Conservation (phyloP, 2,888 invertebrate genomes). For the Siphlonurus alternatus region DNA sequence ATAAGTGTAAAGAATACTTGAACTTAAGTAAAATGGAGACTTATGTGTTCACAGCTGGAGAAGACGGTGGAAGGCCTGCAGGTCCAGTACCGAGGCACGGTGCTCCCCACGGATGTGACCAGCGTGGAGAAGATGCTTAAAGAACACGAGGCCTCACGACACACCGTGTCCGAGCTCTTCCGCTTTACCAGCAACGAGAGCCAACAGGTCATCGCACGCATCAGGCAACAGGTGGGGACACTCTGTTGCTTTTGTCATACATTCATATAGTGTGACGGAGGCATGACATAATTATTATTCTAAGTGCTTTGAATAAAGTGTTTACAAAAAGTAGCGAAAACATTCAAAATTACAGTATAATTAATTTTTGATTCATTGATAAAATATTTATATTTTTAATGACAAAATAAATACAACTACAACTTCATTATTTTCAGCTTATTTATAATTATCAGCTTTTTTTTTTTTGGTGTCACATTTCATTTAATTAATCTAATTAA, state of each 20-base stretch:
- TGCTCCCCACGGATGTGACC: conserved; percentile 28
- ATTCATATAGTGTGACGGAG: no score
- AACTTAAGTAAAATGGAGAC: no score
- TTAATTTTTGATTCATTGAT: no score
- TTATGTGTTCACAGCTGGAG: conserved; percentile 33
- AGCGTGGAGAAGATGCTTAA: conserved; percentile 36
- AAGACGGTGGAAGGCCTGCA: conserved; percentile 40
- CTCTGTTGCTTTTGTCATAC: no score
- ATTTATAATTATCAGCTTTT: background rate
- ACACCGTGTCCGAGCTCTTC: conserved; percentile 46
- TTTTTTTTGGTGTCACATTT: background rate
- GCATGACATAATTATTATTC: no score
- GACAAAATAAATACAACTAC: no score
- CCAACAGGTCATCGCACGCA: conserved; percentile 46
- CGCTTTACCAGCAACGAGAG: conserved; percentile 47
- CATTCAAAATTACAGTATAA: no score
- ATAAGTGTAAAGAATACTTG: no score
- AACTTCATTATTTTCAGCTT: no score
- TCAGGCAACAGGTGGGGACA: conserved; percentile 46
- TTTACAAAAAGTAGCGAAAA: no score
- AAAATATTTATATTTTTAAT: no score
- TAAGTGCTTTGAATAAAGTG: no score
- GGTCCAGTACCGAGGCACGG: conserved; percentile 24
- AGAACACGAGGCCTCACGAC: conserved; percentile 46
- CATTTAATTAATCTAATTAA: background rate